Evolutionary conservation across 2,888 invertebrate species (phyloP), one percentile per base, ranked within the genome.

Genomic region (Drosophila meridiana): DNA sequence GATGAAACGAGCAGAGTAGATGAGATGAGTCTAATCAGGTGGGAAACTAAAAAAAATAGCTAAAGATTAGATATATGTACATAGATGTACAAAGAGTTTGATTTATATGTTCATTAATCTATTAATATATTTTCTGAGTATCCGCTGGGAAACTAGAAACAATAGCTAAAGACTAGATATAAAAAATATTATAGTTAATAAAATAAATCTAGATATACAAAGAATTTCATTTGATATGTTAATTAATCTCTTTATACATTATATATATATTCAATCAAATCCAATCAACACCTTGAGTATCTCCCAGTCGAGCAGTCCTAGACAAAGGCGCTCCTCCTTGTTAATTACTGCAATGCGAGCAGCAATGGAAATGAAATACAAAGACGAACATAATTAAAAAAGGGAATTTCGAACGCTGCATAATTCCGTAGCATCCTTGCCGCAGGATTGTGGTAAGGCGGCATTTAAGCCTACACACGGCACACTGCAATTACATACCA

Each of bases 381-480:
- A 32, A 59, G 55, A 32, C 11, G 32, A 7, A 40, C 57, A 70
- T 73, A 77, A 80, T 83, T 83, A 68, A 69, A 73, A 65, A 73
- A 55, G 30, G 55, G 47, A 66, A 70, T 69, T 72, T 26, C 56
- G 47, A 48, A 28, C 42, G 45, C 59, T 76, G 69, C 65, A 48
- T 65, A 45, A 58, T 68, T 43, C 34, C 11, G 30, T 47, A 81
- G 84, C 84, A 81, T 84, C 84, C 67, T 70, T 50, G 62, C 42
- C 45, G 9, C 62, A 55, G 69, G 36, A 67, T 56, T 42, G 50
- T 55, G 47, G 62, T 36, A 38, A 60, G 63, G 47, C 72, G 60
- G 62, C 52, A 50, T 38, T 26, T 14, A 73, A 66, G 67, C 69
- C 68, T 78, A 69, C 48, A 66, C 43, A 47, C 32, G 32, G 13